Conservation (phyloP, 2,113 vertebrate species). For the Cryptomyrus ogoouensis region DNA sequence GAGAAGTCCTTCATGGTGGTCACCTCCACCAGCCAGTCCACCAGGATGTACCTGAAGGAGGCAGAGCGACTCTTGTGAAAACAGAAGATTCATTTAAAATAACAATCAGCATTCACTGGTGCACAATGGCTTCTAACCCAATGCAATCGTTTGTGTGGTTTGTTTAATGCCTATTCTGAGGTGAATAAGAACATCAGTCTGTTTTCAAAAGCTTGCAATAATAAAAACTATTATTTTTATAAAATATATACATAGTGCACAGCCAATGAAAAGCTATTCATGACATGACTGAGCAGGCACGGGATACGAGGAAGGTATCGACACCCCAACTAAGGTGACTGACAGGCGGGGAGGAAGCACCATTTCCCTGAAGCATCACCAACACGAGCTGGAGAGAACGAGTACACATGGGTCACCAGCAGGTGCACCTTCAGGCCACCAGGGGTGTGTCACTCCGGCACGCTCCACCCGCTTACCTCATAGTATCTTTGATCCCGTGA, state of each 20-base stretch:
- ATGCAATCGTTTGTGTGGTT: neutral
- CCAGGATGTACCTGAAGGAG: slow-evolving; percentile 79
- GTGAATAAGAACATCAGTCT: neutral
- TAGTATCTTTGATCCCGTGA: slow-evolving; percentile 87
- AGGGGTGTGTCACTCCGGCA: neutral
- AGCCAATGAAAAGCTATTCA: neutral
- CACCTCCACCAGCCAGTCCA: slow-evolving; percentile 96
- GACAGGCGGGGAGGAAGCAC: neutral
- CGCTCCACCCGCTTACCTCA: slow-evolving; percentile 67
- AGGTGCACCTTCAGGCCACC: neutral
- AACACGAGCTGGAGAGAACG: neutral
- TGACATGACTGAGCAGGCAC: neutral
- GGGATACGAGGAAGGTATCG: neutral
- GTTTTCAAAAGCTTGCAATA: neutral
- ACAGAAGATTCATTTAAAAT: neutral
- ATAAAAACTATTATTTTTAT: neutral
- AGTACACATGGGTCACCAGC: neutral
- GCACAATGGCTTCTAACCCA: neutral
- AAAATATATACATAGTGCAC: no score
- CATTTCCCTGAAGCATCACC: neutral
- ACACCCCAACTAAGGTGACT: neutral
- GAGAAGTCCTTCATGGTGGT: slow-evolving; percentile 97
- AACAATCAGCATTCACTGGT: neutral
- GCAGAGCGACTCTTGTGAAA: neutral
- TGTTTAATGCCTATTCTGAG: neutral